phyloP scores from a whole-genome alignment of 2,113 vertebrate species.

The Petroica traversi region DNA sequence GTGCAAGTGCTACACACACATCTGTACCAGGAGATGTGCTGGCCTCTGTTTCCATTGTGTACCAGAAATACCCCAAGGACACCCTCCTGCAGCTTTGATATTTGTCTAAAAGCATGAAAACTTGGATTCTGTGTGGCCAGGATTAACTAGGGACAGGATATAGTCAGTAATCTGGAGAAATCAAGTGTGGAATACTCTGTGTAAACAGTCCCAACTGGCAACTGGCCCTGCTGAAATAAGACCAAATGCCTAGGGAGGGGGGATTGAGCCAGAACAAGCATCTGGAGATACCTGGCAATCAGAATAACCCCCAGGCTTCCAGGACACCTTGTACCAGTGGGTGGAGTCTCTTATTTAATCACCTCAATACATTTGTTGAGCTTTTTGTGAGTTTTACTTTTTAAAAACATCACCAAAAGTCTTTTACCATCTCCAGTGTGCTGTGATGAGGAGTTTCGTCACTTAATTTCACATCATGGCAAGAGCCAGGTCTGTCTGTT shows the following conservation, averaged over 20 bases:
- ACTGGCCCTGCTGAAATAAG: slow-evolving; percentile 24
- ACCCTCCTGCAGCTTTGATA: slow-evolving; percentile 45
- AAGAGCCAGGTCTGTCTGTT: neutral
- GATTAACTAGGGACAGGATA: slow-evolving; percentile 53
- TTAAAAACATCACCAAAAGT: neutral
- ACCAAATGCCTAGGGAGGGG: slow-evolving; percentile 26
- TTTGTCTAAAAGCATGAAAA: slow-evolving; percentile 29
- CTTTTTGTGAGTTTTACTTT: neutral
- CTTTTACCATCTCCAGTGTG: neutral
- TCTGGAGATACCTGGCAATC: slow-evolving; percentile 30
- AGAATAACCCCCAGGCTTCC: neutral
- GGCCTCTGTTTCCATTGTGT: neutral
- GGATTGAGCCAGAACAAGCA: neutral
- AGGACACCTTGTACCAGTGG: neutral
- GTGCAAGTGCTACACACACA: neutral
- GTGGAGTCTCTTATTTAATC: neutral
- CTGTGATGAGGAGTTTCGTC: neutral
- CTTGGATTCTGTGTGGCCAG: slow-evolving; percentile 43
- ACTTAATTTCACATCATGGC: neutral
- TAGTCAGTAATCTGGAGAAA: slow-evolving; percentile 43
- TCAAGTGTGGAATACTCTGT: neutral
- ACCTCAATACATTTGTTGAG: neutral
- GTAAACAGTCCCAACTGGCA: slow-evolving; percentile 47
- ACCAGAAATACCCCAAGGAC: slow-evolving; percentile 19
- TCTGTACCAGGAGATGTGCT: slow-evolving; percentile 2